Percentiles rank a stretch among this genome's conserved stretches.
phyloP scores from a whole-genome alignment of 1,140 invertebrate genomes.

The Danaus plexippus region DNA sequence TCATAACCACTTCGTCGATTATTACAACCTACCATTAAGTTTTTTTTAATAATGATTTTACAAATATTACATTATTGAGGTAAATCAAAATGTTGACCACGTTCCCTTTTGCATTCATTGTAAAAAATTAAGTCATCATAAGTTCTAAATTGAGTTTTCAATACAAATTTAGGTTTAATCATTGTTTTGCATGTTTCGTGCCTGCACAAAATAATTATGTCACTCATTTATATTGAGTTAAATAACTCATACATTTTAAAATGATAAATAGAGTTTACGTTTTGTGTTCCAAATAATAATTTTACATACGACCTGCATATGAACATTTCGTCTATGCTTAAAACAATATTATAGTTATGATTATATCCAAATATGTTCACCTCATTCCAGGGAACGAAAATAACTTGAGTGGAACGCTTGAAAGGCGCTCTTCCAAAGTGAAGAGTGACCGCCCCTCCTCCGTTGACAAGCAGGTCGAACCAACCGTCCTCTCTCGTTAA shows the following conservation, averaged over 20 bases:
- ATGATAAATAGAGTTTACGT: not conserved
- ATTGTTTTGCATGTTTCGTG: conserved; percentile 37
- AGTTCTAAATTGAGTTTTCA: conserved; percentile 34
- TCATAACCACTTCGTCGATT: conserved; percentile 90
- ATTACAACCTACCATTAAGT: conserved; percentile 81
- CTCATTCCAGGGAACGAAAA: conserved; percentile 98
- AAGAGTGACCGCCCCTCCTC: conserved; percentile 94
- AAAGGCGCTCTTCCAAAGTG: conserved; percentile 96
- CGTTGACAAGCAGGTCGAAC: conserved; percentile 98
- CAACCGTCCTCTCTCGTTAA: conserved; percentile 92
- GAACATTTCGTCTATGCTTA: no score
- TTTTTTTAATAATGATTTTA: no score
- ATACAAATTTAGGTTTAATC: conserved; percentile 42
- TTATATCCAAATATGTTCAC: conserved; percentile 65
- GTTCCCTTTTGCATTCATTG: not conserved
- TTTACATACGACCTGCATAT: no score
- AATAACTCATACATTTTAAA: conserved; percentile 7
- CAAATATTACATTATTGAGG: not conserved
- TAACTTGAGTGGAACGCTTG: conserved; percentile 89
- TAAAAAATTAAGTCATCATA: not conserved
- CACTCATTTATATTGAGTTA: conserved; percentile 23
- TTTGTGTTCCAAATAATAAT: conserved; percentile 1
- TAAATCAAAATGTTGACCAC: not conserved
- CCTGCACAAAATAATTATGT: conserved; percentile 32
- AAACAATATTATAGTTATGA: not conserved